A percentile compares a stretch with the other conserved stretches of the same genome.
Evolutionary conservation across 2,113 vertebrate genomes (phyloP).

Genomic region (Lagenorhynchus albirostris): DNA sequence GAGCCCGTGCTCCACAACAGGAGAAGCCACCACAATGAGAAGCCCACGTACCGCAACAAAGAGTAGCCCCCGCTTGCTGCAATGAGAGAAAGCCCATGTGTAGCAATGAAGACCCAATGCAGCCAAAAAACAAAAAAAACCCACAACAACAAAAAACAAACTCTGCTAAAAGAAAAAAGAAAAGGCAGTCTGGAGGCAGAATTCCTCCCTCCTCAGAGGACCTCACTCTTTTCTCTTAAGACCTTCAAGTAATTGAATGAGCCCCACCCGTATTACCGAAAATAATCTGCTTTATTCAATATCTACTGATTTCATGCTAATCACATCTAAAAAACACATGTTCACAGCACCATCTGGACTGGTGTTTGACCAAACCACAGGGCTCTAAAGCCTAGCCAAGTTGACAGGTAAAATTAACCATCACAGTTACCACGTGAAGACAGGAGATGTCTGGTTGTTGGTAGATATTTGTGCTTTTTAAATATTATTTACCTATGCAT

Average conservation of each 20-base stretch:
- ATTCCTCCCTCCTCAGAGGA: neutral
- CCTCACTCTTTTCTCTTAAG: neutral
- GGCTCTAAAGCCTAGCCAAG: neutral
- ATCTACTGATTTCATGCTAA: neutral
- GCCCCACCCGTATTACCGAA: neutral
- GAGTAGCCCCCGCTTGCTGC: too few relatives aligned
- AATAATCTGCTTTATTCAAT: neutral
- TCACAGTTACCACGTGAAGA: neutral
- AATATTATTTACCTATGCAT: neutral
- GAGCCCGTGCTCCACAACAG: too few relatives aligned
- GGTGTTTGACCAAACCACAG: neutral
- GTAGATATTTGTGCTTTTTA: neutral
- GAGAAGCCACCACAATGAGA: too few relatives aligned
- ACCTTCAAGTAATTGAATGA: neutral
- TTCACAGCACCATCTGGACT: neutral
- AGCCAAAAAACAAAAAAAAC: too few relatives aligned
- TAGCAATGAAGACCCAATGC: too few relatives aligned
- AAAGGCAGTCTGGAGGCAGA: neutral
- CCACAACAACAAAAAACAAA: too few relatives aligned
- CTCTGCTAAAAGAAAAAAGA: too few relatives aligned
- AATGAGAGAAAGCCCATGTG: too few relatives aligned
- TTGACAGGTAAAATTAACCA: neutral
- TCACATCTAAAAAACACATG: neutral
- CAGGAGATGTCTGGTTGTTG: neutral
- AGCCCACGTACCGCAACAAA: accelerated